Percentiles rank a stretch among this genome's conserved stretches.
Conservation (phyloP, 1,140 invertebrate genomes). For the Ylistrum balloti region DNA sequence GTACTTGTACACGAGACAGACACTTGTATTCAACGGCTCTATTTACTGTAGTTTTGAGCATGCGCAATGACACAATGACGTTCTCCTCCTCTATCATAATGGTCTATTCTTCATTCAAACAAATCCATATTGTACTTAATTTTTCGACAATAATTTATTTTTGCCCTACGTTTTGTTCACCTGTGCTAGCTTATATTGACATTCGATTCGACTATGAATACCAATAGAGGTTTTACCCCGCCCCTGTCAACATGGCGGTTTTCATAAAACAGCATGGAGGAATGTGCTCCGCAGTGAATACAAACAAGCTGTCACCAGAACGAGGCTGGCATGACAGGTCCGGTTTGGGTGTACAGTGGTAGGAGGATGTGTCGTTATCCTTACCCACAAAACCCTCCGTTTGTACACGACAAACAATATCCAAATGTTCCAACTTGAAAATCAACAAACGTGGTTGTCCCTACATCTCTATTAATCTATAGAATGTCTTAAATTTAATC, state of each 20-base stretch:
- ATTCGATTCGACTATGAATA: neutral
- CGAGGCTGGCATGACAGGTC: neutral
- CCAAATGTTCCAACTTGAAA: neutral
- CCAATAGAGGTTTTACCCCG: neutral
- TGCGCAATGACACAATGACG: slow-evolving; percentile 13
- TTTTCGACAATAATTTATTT: slow-evolving; percentile 30
- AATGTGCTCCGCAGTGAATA: neutral
- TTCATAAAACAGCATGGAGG: slow-evolving; percentile 21
- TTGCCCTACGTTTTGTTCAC: neutral
- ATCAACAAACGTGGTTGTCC: neutral
- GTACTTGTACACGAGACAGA: neutral
- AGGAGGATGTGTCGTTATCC: neutral
- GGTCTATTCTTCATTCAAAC: neutral
- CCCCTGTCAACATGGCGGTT: slow-evolving; percentile 18
- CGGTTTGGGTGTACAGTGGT: neutral
- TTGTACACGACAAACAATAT: slow-evolving; percentile 11
- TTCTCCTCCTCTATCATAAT: neutral
- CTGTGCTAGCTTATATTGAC: slow-evolving; percentile 9
- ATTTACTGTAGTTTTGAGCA: neutral
- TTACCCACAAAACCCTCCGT: neutral
- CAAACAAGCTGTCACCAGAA: slow-evolving; percentile 17
- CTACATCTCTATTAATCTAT: neutral
- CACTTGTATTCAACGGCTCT: neutral
- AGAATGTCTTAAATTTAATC: neutral
- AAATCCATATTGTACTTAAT: neutral